Conservation (phyloP, 1,140 invertebrate genomes). For the Calosoma granatense region DNA sequence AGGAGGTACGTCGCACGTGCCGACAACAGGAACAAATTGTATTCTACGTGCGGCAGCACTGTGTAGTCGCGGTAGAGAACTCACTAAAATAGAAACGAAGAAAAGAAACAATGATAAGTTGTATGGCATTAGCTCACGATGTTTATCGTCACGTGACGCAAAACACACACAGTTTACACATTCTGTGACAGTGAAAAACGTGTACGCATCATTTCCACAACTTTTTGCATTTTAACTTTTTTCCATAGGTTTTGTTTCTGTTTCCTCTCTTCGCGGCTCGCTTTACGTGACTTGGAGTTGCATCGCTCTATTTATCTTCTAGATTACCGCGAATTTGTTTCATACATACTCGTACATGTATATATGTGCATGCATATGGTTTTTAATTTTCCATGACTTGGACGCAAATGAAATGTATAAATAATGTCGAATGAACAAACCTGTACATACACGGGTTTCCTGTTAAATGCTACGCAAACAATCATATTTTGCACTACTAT, state of each 20-base stretch:
- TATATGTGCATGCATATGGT: no score
- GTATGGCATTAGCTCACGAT: neutral
- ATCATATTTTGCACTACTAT: no score
- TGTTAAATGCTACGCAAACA: no score
- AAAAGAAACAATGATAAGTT: neutral
- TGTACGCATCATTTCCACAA: neutral
- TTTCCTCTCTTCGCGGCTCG: neutral
- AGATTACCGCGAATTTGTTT: neutral
- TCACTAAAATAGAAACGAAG: neutral
- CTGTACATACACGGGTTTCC: no score
- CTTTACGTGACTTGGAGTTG: neutral
- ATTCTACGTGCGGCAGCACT: neutral
- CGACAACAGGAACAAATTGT: neutral
- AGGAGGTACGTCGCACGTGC: no score
- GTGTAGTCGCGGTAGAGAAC: neutral
- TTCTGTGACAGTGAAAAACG: neutral
- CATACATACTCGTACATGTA: no score
- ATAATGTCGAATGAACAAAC: no score
- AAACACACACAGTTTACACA: constrained; percentile 7
- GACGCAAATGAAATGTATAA: no score
- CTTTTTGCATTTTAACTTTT: neutral
- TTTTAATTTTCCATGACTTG: no score
- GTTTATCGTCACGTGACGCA: constrained; percentile 1
- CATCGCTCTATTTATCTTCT: neutral
- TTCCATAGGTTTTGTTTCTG: neutral